phyloP scores from a whole-genome alignment of 2,797 vertebrate genomes.

The Esox masquinongy region DNA sequence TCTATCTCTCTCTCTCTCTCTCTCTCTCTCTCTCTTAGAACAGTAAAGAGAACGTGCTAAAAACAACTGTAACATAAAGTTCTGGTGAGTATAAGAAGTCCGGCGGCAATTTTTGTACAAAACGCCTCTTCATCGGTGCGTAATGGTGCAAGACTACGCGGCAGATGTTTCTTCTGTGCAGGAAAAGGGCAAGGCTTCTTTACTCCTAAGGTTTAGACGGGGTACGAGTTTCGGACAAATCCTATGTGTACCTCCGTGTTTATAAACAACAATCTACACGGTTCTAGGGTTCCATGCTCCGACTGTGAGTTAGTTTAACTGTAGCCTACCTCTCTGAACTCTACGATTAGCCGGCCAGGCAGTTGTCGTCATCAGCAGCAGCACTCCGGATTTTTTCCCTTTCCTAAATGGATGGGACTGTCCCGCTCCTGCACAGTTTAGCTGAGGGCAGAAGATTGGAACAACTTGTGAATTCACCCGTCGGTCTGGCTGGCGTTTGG shows the following conservation, averaged over 20 bases:
- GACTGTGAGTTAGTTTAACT: not conserved
- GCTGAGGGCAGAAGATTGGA: slow-evolving; percentile 73
- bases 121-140: slow-evolving; percentile 55
- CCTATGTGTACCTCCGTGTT: not conserved
- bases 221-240: not conserved
- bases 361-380: slow-evolving; percentile 69
- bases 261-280: not conserved
- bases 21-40: not conserved
- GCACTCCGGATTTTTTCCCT: slow-evolving; percentile 57
- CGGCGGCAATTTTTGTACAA: slow-evolving; percentile 3
- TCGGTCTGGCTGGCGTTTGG: slow-evolving; percentile 59
- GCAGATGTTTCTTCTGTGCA: not conserved
- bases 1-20: not conserved
- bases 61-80: not conserved
- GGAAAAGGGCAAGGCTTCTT: slow-evolving; percentile 38
- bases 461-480: slow-evolving; percentile 63
- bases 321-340: slow-evolving; percentile 38
- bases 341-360: slow-evolving; percentile 61
- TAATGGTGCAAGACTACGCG: slow-evolving; percentile 45
- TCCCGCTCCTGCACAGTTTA: slow-evolving; percentile 71
- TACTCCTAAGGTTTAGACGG: not conserved
- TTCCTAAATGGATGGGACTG: slow-evolving; percentile 75
- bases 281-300: not conserved
- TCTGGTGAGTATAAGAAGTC: slow-evolving; percentile 38
- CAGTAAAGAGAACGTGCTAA: not conserved